A percentile compares a stretch with the other conserved stretches of the same genome.
Evolutionary conservation across 2,113 vertebrate species (phyloP).

Genomic region (Labrus mixtus): DNA sequence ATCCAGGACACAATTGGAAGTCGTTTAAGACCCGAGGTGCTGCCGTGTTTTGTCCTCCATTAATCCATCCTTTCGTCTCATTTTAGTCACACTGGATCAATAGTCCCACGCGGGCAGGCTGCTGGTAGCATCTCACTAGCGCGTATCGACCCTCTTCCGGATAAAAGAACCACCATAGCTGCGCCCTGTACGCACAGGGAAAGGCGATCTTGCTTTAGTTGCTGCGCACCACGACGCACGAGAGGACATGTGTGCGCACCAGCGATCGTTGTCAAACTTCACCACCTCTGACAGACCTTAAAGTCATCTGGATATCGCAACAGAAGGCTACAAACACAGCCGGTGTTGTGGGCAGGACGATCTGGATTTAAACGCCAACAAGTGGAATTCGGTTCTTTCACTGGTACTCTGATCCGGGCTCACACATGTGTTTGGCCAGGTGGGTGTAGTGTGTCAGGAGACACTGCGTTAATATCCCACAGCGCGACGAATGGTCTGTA

Average conservation of each 20-base stretch:
- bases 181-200: slow-evolving; percentile 35
- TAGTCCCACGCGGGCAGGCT: slow-evolving; percentile 27
- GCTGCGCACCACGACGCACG: slow-evolving; percentile 46
- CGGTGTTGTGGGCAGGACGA: neutral
- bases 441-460: slow-evolving; percentile 15
- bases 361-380: slow-evolving; percentile 48
- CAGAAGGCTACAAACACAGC: neutral
- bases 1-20: slow-evolving; percentile 33
- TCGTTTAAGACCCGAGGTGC: slow-evolving; percentile 35
- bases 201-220: slow-evolving; percentile 11
- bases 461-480: neutral
- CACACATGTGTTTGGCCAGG: slow-evolving; percentile 8
- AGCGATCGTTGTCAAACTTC: slow-evolving; percentile 50
- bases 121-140: slow-evolving; percentile 14
- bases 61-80: slow-evolving; percentile 37
- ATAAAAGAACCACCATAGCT: slow-evolving; percentile 35
- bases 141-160: slow-evolving; percentile 42
- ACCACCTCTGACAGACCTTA: slow-evolving; percentile 27
- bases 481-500: slow-evolving; percentile 50
- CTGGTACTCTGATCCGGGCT: neutral
- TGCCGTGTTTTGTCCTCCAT: slow-evolving; percentile 39
- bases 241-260: slow-evolving; percentile 42
- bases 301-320: slow-evolving; percentile 22
- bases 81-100: slow-evolving; percentile 51
- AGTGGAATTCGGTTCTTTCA: slow-evolving; percentile 13